A percentile compares a stretch with the other conserved stretches of the same genome.
Conservation (phyloP, 37 sponge, comb jelly and placozoan genomes). For the Crambe crambe region DNA sequence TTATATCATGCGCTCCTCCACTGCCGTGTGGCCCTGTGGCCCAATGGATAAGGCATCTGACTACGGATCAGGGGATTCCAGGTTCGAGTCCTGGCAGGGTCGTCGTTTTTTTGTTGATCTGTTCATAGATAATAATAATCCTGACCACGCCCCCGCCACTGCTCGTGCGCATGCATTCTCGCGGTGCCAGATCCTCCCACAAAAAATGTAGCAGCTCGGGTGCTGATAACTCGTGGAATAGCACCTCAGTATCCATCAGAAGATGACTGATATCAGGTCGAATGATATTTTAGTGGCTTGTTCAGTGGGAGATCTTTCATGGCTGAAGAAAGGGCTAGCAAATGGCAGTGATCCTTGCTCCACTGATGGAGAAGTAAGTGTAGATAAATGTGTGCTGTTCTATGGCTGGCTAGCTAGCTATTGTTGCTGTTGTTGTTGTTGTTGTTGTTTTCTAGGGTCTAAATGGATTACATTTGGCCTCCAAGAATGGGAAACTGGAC, state of each 20-base stretch:
- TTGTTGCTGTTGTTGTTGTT: not conserved
- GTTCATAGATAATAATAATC: no score
- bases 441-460: slow-evolving; percentile 36
- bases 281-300: slow-evolving; percentile 65
- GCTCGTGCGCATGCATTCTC: not conserved
- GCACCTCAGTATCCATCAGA: no score
- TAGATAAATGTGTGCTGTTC: no score
- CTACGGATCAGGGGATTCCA: slow-evolving; percentile 69
- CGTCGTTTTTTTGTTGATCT: slow-evolving; percentile 33
- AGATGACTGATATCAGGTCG: no score
- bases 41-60: no score
- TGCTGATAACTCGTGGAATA: no score
- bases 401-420: not conserved
- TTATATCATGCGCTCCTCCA: no score
- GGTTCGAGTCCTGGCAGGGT: slow-evolving; percentile 79
- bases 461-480: slow-evolving; percentile 63
- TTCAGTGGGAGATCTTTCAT: slow-evolving; percentile 63
- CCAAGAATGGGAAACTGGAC: slow-evolving; percentile 41
- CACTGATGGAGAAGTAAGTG: not conserved
- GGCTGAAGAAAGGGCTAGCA: slow-evolving; percentile 63
- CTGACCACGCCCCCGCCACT: not conserved
- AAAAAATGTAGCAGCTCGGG: not conserved
- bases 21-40: no score
- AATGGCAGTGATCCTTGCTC: slow-evolving; percentile 7
- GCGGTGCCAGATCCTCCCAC: not conserved